Evolutionary conservation across 2,797 vertebrate genomes (phyloP).

Genomic region (Trematomus bernacchii): DNA sequence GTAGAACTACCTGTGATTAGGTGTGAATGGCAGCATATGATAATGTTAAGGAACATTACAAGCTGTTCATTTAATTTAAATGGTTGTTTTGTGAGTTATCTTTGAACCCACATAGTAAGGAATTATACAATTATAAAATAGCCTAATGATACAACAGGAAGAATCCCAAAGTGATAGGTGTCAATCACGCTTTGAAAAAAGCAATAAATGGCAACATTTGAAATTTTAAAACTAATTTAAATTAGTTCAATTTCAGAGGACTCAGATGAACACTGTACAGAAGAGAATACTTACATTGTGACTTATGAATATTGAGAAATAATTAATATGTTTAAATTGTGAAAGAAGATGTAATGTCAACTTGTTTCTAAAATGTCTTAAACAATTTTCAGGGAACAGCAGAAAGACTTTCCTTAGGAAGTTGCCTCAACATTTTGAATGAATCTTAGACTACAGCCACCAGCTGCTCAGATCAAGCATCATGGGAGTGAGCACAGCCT

Average conservation of each 20-base stretch:
- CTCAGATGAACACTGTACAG: not conserved
- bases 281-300: not conserved
- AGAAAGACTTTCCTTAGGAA: not conserved
- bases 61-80: constrained; percentile 1
- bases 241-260: not conserved
- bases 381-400: not conserved
- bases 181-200: not conserved
- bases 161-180: not conserved
- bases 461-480: not conserved
- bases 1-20: constrained; percentile 4
- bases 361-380: not conserved
- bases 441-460: not conserved
- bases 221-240: not conserved
- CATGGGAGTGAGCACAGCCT: not conserved
- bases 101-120: not conserved
- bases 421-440: not conserved
- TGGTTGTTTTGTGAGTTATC: not conserved
- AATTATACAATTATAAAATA: not conserved
- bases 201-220: not conserved
- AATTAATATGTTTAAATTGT: not conserved
- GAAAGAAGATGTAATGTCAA: not conserved
- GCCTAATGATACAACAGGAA: not conserved
- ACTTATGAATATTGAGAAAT: not conserved
- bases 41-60: not conserved
- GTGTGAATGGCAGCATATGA: constrained; percentile 7